Evolutionary conservation across 2,113 vertebrate species (phyloP), one percentile per base, ranked within the genome.

Genomic region (Nematolebias whitei): DNA sequence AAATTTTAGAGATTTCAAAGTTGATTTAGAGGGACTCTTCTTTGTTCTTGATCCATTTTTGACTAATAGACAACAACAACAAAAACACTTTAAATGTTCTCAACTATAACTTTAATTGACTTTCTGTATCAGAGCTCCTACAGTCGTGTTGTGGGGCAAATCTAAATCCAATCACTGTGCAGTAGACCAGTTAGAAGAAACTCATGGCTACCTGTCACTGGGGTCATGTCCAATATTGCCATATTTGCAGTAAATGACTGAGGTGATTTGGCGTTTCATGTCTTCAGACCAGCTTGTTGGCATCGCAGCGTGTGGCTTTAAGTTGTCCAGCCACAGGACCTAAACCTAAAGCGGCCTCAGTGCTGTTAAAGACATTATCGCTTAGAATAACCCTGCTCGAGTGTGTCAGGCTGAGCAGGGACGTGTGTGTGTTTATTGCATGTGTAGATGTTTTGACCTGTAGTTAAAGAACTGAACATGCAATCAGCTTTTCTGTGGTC

Each of bases 321-420:
- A 73, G 49, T 56, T 71, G 63, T 63, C 44, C 72, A 0, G 70
- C 79, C 83, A 22, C 80, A 71, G 67, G 53, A 54, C 56, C 45
- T 5, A 54, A 71, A 59, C 78, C 69, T 40, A 63, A 52, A 71
- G 72, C 63, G 61, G 76, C 73, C 77, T 74, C 66, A 12, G 66
- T 11, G 15, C 84, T 89, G 89, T 63, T 82, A 83, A 88, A 89
- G 81, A 82, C 89, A 89, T 90, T 85, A 90, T 79, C 20, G 55
- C 87, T 82, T 11, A 85, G 86, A 89, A 89, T 89, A 90, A 86
- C 80, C 64, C 54, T 1, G n/a, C n/a, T n/a, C n/a, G 61, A 66
- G 59, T 67, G 80, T 49, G 44, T 57, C 4, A 9, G 50, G 45
- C 62, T 49, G 26, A 68, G 68, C 58, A 23, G 67, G 49, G 24